These are phyloP conservation scores for Hermodice carunculata DNA, from an alignment of 2,888 invertebrate genomes.

Conservation along the genomic window DNA sequence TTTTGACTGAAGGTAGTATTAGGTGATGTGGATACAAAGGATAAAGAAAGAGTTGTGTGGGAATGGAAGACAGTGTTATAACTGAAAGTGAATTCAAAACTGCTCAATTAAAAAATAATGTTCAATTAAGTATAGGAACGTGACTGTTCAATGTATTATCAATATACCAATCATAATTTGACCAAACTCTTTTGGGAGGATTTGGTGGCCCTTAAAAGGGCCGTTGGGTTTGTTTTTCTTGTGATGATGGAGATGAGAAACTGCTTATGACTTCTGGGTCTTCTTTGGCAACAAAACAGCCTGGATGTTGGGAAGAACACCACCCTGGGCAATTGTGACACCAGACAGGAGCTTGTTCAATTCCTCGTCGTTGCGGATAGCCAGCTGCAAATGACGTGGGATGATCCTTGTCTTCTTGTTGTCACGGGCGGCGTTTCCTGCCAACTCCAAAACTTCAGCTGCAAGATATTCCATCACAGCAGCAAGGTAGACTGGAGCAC, in stretches of 20 bases:
- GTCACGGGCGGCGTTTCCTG: slow-evolving; percentile 69
- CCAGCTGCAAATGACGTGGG: slow-evolving; percentile 82
- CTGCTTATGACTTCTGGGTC: slow-evolving; percentile 65
- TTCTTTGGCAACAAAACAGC: slow-evolving; percentile 81
- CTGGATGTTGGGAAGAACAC: slow-evolving; percentile 84
- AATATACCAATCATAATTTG: no score
- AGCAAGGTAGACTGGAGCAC: slow-evolving; percentile 69
- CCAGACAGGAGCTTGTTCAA: slow-evolving; percentile 80
- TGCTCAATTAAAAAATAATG: no score
- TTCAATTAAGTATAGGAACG: no score
- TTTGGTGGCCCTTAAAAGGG: slow-evolving; percentile 41
- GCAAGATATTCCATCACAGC: slow-evolving; percentile 72
- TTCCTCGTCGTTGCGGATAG: slow-evolving; percentile 85
- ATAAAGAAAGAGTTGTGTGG: no score
- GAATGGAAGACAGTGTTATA: no score
- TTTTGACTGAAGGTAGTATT: no score
- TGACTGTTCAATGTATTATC: no score
- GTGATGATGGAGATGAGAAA: background rate
- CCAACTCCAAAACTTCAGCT: slow-evolving; percentile 74
- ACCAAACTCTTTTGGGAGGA: slow-evolving; percentile 1
- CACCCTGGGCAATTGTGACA: slow-evolving; percentile 86
- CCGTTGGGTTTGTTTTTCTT: slow-evolving; percentile 23
- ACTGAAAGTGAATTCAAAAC: no score
- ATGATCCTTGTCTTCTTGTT: slow-evolving; percentile 79
- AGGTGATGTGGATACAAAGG: no score